Conservation (phyloP, 2,113 vertebrate genomes). For the Oenanthe melanoleuca region DNA sequence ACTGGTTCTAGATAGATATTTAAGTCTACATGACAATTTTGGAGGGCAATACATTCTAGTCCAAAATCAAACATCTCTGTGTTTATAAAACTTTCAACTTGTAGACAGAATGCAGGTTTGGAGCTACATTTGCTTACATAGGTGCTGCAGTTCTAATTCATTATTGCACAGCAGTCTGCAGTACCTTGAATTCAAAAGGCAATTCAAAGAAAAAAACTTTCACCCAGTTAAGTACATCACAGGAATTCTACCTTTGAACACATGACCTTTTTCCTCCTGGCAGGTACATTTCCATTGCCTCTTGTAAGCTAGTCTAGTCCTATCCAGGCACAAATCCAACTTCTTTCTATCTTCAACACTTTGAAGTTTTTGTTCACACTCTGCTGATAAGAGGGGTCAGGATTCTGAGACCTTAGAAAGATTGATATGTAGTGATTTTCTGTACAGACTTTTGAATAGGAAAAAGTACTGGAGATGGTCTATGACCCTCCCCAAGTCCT, state of each 20-base stretch:
- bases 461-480: neutral
- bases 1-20: neutral
- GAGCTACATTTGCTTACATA: neutral
- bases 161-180: neutral
- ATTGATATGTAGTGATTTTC: neutral
- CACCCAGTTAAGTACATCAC: neutral
- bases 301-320: neutral
- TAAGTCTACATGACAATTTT: neutral
- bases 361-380: constrained; percentile 2
- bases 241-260: neutral
- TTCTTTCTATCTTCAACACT: neutral
- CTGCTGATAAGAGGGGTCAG: neutral
- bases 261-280: neutral
- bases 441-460: neutral
- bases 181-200: neutral
- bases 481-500: neutral
- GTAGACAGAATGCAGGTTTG: neutral
- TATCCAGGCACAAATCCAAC: neutral
- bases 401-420: neutral
- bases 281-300: neutral
- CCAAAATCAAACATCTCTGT: neutral
- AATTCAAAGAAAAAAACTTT: neutral
- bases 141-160: neutral
- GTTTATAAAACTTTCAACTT: constrained; percentile 7
- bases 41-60: neutral